Base-by-base conservation (phyloP, 2,797 vertebrate genomes). In the Phoxinus dragarum region DNA sequence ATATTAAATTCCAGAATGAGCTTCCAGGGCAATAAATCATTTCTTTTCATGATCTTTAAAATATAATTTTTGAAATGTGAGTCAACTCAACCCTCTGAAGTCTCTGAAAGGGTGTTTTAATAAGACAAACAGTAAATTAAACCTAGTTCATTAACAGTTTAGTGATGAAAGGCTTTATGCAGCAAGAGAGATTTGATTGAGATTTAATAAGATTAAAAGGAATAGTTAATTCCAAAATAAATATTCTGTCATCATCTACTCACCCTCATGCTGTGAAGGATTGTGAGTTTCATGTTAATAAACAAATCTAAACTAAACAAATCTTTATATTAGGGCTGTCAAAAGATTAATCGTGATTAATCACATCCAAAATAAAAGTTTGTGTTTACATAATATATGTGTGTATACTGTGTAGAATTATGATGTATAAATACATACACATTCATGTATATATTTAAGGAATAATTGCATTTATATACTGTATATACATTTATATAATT, bases 1-100 rank as follows among this genome's bases (percentile, higher is more conserved):
- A 59, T 64, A 78, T 85, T 85, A 17, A 85, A 47, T 74, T 27
- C 54, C 31, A 56, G 49, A 71, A 64, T 72, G 44, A 78, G 66
- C 42, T 71, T 49, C 40, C 14, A 44, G 49, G 66, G 67, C 44
- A 71, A 83, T 83, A 81, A 71, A 56, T 75, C 9, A 64, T 82
- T 66, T 64, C 6, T 40, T 54, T 72, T 72, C 52, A 42, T 72
- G 52, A 84, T 72, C 4, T 17, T 69, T 81, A 44, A 84, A 54
- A 56, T 47, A 16, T 21, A 61, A 34, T 64, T 84, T n/a, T 54
- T 76, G 44, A 54, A 84, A 42, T 42, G 61, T 47, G n/a, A 80
- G 27, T 47, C 44, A 76, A n/a, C 59, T 75, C 44, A 12, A 47
- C 36, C 54, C 19, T 69, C 19, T 71, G 36, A 11, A 56, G 34